Base-by-base conservation (phyloP, 2,888 invertebrate genomes). In the Eupelmus urozonus region DNA sequence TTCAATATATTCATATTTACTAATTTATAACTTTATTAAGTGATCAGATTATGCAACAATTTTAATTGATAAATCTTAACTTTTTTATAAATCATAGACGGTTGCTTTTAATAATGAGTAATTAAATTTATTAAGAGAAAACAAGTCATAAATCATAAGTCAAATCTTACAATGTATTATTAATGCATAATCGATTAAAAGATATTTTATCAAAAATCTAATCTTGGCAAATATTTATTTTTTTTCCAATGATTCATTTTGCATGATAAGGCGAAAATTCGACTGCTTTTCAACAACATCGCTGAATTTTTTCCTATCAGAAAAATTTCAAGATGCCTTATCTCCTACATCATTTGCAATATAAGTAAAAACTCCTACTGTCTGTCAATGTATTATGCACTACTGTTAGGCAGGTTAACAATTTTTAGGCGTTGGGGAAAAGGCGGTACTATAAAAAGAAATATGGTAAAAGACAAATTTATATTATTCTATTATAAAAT, bases 401-500 rank as follows among this genome's bases (percentile, higher is more conserved):
- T 25, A 7, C 29, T 27, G 72, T 29, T 29, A 11, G 16, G 13
- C 42, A 13, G 63, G 72, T 63, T 63, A 63, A 20, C 45, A 16
- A 16, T 55, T 59, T 27, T 27, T 40, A 73, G 73, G 73, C 63
- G 62, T 16, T 34, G 25, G n/a, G 53, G 34, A n/a, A 57, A 60
- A 23, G 53, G 11, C 23, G 45, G 55, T 0, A n/a, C 20, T 2
- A 13, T 2, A 34, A 4, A 34, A 27, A 16, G n/a, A n/a, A 20
- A 3, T 27, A 16, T n/a, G 49, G 25, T 55, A 1, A 34, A 67
- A 11, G 13, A 65, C 5, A 66, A 1, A 42, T 53, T 18, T 23
- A 27, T 57, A 9, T 25, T 29, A 11, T 73, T 60, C 60, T 51
- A 60, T 67, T 27, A 60, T 29, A 75, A 73, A 67, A 75, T 60